Conservation (phyloP, 2,888 invertebrate species). For the Macroteleia sp. region DNA sequence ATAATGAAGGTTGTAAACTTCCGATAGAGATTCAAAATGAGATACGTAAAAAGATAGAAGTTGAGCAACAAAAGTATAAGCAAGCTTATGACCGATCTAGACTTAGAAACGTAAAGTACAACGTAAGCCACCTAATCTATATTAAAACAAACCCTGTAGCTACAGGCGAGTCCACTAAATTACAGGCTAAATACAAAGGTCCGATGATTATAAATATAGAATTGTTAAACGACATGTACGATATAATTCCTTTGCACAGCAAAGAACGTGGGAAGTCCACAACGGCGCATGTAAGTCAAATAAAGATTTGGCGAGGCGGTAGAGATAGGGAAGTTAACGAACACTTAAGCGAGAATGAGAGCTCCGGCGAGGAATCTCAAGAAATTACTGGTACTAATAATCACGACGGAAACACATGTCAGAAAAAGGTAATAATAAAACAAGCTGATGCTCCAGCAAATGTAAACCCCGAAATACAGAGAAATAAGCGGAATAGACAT, state of each 20-base stretch:
- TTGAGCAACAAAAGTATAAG: conserved; percentile 40
- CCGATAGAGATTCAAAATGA: conserved; percentile 18
- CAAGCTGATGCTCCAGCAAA: too few species aligned
- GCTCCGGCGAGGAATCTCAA: too few species aligned
- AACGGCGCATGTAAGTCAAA: conserved; percentile 20
- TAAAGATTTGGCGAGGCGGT: conserved; percentile 22
- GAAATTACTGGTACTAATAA: too few species aligned
- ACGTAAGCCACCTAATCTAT: conserved; percentile 30
- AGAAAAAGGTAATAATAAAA: too few species aligned
- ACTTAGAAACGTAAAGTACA: conserved; percentile 29
- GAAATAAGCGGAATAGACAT: too few species aligned
- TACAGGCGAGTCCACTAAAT: conserved; percentile 29
- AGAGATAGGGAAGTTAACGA: too few species aligned
- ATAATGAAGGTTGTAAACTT: conserved; percentile 18
- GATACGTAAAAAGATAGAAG: conserved; percentile 23
- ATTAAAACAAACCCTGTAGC: conserved; percentile 9
- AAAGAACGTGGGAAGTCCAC: neutral
- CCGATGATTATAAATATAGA: conserved; percentile 8
- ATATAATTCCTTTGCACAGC: neutral
- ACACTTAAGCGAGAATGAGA: too few species aligned
- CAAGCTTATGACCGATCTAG: conserved; percentile 26
- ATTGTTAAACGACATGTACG: conserved; percentile 11
- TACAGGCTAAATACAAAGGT: conserved; percentile 22
- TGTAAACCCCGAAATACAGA: too few species aligned
- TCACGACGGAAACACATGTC: too few species aligned